Evolutionary conservation across 2,797 vertebrate genomes (phyloP), one percentile per base, ranked within the genome.

Genomic region (Rhinella marina): DNA sequence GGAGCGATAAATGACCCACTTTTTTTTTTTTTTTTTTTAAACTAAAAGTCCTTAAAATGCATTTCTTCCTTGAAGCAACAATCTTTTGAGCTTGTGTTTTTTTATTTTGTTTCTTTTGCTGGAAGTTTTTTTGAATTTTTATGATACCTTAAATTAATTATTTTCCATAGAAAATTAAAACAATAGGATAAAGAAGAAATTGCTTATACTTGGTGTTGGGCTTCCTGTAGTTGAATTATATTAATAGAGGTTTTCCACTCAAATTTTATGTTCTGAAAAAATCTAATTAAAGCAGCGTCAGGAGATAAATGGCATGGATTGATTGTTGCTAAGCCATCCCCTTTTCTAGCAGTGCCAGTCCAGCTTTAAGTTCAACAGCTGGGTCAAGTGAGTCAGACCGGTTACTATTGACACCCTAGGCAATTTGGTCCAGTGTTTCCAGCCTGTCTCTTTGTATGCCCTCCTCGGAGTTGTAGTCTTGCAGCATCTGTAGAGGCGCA

Each of bases 181-280:
- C 25, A 80, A 12, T 12, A 21, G 54, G 25, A 80, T 80, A 59
- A 80, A 59, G 54, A 80, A 80, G 56, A 80, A 61, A 61, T 61
- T 12, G 27, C 56, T 61, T 29, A 59, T 61, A 29, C 78, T 41
- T 80, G 27, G 54, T 80, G 78, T 11, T 32, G 54, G 78, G 78
- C 17, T 61, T 61, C 7, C 52, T 56, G 0, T 5, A 8, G 14
- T 32, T 32, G 1, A 32, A 41, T 72, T 70, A 32, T 70, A 32
- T 17, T 10, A 3, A 16, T 25, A 27, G 66, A 23, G 72, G 19
- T 48, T 73, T 4, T 23, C 6, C 6, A 14, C 25, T 77, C 52
- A n/a, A 50, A 52, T 23, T 23, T 29, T 14, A 50, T 7, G 23
- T 25, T 54, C 25, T 23, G 52, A 19, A n/a, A 76, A 12, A 76